These are phyloP conservation scores for Xiphias gladius DNA, from an alignment of 2,113 vertebrate genomes.

Conservation along the genomic window DNA sequence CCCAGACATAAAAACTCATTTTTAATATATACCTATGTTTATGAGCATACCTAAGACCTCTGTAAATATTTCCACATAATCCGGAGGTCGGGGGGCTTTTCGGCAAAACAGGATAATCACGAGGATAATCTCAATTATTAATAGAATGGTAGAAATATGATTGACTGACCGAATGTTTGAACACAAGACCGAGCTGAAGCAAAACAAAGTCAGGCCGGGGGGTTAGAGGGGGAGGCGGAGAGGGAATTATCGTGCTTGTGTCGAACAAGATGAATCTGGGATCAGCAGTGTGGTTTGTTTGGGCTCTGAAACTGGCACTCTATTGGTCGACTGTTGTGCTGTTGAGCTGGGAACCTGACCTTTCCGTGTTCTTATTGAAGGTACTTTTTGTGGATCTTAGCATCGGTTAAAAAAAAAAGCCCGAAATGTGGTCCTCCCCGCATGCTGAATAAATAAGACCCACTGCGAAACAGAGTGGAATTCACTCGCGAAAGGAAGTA, in stretches of 20 bases:
- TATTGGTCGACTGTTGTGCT: background rate
- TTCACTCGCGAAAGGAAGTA: slow-evolving; percentile 8
- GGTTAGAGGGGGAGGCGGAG: background rate
- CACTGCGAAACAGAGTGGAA: slow-evolving; percentile 18
- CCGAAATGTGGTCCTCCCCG: background rate
- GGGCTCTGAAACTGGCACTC: background rate
- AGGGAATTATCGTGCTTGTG: slow-evolving; percentile 20
- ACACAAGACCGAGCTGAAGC: slow-evolving; percentile 10
- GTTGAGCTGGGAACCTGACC: slow-evolving; percentile 9
- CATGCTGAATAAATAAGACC: background rate
- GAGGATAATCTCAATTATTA: slow-evolving; percentile 57
- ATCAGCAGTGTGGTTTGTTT: background rate
- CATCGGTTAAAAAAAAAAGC: background rate
- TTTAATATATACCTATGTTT: slow-evolving; percentile 10
- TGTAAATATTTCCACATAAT: slow-evolving; percentile 3
- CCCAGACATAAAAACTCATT: background rate
- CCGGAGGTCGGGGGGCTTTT: background rate
- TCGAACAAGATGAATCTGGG: slow-evolving; percentile 23
- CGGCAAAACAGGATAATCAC: slow-evolving; percentile 55
- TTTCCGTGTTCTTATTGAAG: slow-evolving; percentile 2
- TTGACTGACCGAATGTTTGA: slow-evolving; percentile 34
- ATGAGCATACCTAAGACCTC: background rate
- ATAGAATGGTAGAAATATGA: slow-evolving; percentile 31
- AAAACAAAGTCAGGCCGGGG: slow-evolving; percentile 36
- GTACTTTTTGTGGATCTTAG: slow-evolving; percentile 7